Evolutionary conservation across 2,888 invertebrate genomes (phyloP).

Genomic region (Minunthozetes semirufus): DNA sequence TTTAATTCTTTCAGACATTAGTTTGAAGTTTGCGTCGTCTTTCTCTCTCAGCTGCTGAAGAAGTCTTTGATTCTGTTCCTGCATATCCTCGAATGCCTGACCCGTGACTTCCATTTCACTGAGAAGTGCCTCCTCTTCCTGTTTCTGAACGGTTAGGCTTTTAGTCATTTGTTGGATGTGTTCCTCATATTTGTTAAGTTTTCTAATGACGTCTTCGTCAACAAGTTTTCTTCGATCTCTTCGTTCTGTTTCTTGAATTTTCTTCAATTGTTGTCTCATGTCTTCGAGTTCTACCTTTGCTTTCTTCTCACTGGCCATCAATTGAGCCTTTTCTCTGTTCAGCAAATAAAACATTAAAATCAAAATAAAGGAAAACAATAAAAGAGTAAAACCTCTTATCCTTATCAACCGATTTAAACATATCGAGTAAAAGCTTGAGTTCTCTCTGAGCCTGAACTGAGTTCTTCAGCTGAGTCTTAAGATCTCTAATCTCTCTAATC

Average conservation of each 20-base stretch:
- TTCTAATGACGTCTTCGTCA: constrained; percentile 87
- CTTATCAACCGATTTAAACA: constrained; percentile 95
- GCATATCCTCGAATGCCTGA: constrained; percentile 98
- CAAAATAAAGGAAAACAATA: constrained; percentile 17
- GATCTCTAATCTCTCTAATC: constrained; percentile 62
- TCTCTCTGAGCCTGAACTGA: constrained; percentile 88
- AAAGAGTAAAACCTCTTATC: constrained; percentile 53
- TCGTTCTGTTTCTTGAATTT: constrained; percentile 70
- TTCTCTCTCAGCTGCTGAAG: constrained; percentile 93
- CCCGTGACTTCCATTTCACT: constrained; percentile 99
- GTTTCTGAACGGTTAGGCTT: constrained; percentile 65
- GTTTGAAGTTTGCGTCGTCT: constrained; percentile 95
- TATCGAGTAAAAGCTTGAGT: constrained; percentile 83
- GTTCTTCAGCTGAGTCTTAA: constrained; percentile 90
- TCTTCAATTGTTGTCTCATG: constrained; percentile 53
- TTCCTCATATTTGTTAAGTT: constrained; percentile 89
- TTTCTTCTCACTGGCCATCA: constrained; percentile 88
- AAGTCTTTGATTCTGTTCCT: constrained; percentile 91
- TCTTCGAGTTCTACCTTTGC: constrained; percentile 83
- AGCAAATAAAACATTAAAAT: background rate
- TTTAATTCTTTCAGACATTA: constrained; percentile 94
- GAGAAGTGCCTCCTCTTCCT: constrained; percentile 71
- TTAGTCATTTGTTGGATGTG: constrained; percentile 85
- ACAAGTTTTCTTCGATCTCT: constrained; percentile 65
- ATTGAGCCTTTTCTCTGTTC: constrained; percentile 40